Conservation (phyloP, 2,113 vertebrate genomes). For the Xenopus laevis region DNA sequence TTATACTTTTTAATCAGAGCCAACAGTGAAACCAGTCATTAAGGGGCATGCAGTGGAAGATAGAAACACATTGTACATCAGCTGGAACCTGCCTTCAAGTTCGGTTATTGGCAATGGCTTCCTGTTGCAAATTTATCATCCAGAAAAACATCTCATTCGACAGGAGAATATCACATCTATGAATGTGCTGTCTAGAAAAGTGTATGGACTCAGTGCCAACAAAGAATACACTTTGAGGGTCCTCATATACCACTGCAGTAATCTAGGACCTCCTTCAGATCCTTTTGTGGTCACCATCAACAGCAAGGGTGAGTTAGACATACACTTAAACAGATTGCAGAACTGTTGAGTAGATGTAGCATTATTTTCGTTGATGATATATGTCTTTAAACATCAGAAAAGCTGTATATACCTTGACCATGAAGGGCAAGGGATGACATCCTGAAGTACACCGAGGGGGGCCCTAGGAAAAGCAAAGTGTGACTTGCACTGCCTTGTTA, state of each 20-base stretch:
- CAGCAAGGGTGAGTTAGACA: conserved; percentile 73
- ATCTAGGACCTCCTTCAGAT: conserved; percentile 81
- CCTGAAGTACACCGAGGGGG: too few relatives aligned
- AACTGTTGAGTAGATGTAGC: too few relatives aligned
- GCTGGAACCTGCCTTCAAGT: conserved; percentile 76
- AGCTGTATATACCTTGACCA: too few relatives aligned
- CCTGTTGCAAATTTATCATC: conserved; percentile 79
- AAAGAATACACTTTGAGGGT: conserved; percentile 81
- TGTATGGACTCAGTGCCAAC: conserved; percentile 80
- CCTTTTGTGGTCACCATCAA: conserved; percentile 71
- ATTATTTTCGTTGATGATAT: too few relatives aligned
- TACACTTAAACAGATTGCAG: too few relatives aligned
- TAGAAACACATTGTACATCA: conserved; percentile 77
- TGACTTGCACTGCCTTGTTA: too few relatives aligned
- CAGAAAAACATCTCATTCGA: conserved; percentile 64
- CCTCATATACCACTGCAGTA: conserved; percentile 81
- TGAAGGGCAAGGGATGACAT: too few relatives aligned
- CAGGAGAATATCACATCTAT: conserved; percentile 79
- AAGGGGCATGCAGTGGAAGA: conserved; percentile 81
- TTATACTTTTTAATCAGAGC: conserved; percentile 68
- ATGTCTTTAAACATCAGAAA: too few relatives aligned
- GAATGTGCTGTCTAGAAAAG: conserved; percentile 79
- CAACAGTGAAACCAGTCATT: conserved; percentile 82
- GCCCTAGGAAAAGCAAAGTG: too few relatives aligned
- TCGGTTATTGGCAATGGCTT: conserved; percentile 75